Base-by-base conservation (phyloP, 2,113 vertebrate species). In the Trichechus manatus region DNA sequence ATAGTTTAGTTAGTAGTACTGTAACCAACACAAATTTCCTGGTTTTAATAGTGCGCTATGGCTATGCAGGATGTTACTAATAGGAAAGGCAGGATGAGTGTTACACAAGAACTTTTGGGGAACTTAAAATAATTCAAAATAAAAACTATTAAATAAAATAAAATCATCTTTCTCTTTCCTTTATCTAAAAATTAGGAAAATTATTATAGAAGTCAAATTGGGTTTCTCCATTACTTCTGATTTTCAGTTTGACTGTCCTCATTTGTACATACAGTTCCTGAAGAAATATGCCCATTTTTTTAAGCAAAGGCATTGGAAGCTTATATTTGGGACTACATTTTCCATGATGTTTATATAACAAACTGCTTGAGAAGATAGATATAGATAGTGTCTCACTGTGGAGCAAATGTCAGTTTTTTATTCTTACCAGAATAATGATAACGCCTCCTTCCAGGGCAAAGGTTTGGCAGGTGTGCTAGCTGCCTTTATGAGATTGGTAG, bases 131-230 rank as follows among this genome's bases (percentile, higher is more conserved):
- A 88, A 80, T 91, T 91, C 25, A 66, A 86, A 91, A 92, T 86
- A 77, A 81, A 75, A 29, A 75, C 15, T 80, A 50, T 27, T 53
- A 93, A 85, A 77, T 81, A 31, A 8, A 84, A 83, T 59, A 44
- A 78, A 90, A 81, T 47, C 0, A 29, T 77, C 20, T 2, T 59
- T 39, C 88, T 64, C 23, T 47, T 63, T 0, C 10, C n/a, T 66
- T 72, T 42, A 10, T 63, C 63, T 53, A 70, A 91, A 50, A 59
- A 33, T 79, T 39, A 75, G 31, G 31, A 15, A 75, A 83, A 47
- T 47, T 47, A 87, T 17, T 70, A 64, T 31, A 95, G 96, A 98
- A 82, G 61, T 87, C 74, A 95, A 93, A 79, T 78, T 96, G 79
- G 6, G 75, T 85, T 77, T 87, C 15, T 87, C 23, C 23, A 72